Evolutionary conservation across 64 coral and sea anemone species (phyloP), one percentile per base, ranked within the genome.

Genomic region (Actinia tenebrosa): DNA sequence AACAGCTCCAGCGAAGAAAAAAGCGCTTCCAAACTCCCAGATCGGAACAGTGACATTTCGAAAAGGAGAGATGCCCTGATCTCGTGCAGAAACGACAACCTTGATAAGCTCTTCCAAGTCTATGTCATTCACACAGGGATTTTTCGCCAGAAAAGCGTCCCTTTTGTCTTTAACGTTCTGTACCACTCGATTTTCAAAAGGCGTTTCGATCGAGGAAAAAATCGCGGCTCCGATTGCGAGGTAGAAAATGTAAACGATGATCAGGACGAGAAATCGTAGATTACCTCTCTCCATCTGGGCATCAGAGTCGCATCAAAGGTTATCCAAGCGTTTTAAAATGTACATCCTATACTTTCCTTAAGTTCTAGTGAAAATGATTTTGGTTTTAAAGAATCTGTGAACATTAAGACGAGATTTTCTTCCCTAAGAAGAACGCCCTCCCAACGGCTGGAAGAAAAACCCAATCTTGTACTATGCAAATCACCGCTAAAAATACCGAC

Each of bases 201-300:
- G 94, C 44, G 87, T 91, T 87, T 97, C 94, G 53, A 97, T 97
- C 7, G 94, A 93, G 25, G 94, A 97, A 83, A 97, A 97, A 87
- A 97, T 97, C 44, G 91, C 94, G 2, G 94, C 94, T 75, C 94
- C 94, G 22, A 97, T 92, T 7, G 91, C 86, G 1, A 97, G 82
- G 85, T 97, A 97, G 85, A 93, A 97, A 16, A 97, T 83, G n/a
- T 97, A 97, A 18, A 97, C 91, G 56, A 97, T 82, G 16, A 97
- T 68, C 1, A 97, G 62, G 3, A 89, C 94, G 22, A 97, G 45
- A 19, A 97, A 68, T 22, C 94, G 88, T 13, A 97, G 25, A 7
- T 87, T 97, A 50, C 84, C 91, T 46, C 94, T 91, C 78, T 97
- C 94, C 94, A 97, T 97, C 64, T 75, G 69, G 27, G 69, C 10